phyloP scores from a whole-genome alignment of 2,113 vertebrate species.

The Piaya cayana region DNA sequence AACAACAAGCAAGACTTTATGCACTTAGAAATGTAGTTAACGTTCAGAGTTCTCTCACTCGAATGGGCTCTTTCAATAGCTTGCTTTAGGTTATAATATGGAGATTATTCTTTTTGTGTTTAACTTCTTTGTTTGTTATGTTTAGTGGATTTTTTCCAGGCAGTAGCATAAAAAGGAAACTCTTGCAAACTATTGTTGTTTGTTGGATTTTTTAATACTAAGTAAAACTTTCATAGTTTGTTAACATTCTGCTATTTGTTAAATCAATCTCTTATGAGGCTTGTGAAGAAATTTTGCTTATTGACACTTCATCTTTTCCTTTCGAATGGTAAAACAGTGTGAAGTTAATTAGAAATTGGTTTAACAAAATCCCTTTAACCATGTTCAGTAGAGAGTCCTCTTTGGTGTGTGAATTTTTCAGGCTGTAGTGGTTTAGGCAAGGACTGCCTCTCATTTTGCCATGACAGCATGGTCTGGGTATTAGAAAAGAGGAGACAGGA shows the following conservation, averaged over 20 bases:
- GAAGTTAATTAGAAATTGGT: not conserved
- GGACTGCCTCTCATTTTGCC: not conserved
- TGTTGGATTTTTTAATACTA: not conserved
- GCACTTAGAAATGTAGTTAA: not conserved
- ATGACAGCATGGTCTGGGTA: not conserved
- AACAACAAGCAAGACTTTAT: not conserved
- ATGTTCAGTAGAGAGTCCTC: not conserved
- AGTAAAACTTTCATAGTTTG: not conserved
- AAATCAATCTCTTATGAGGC: not conserved
- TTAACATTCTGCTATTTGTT: not conserved
- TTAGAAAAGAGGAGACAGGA: not conserved
- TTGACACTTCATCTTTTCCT: not conserved
- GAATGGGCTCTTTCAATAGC: not conserved
- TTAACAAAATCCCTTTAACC: not conserved
- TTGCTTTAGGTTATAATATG: not conserved
- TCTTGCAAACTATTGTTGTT: not conserved
- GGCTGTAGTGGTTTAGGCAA: not conserved
- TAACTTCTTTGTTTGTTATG: not conserved
- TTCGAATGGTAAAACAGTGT: not conserved
- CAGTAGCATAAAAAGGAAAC: not conserved
- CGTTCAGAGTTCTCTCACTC: not conserved
- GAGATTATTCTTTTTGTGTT: not conserved
- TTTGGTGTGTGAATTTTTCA: not conserved
- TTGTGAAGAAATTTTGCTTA: not conserved
- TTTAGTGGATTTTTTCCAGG: not conserved